Evolutionary conservation across 2,797 vertebrate genomes (phyloP).

Genomic region (Malacoctenus gilli): DNA sequence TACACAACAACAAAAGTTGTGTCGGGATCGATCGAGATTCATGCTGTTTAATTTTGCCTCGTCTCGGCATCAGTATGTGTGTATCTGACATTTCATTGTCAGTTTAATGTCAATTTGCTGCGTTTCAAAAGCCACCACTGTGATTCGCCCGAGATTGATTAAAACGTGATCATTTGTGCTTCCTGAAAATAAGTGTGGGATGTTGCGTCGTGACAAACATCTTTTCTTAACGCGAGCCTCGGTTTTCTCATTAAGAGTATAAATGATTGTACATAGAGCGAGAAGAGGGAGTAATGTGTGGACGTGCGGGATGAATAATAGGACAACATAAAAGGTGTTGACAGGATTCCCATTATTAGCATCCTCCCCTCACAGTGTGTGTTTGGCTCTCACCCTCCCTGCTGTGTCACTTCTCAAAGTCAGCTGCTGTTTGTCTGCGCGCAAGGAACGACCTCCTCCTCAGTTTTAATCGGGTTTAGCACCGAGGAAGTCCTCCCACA

Average conservation of each 20-base stretch:
- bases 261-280: constrained; percentile 1
- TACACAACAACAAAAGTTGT: background rate
- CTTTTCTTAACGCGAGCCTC: too few species aligned
- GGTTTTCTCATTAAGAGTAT: constrained; percentile 10
- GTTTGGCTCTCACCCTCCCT: constrained; percentile 21
- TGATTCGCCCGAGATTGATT: too few species aligned
- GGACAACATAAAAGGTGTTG: constrained; percentile 40
- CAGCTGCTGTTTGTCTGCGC: constrained; percentile 28
- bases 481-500: background rate
- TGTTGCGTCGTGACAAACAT: too few species aligned
- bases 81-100: background rate
- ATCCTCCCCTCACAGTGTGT: constrained; percentile 34
- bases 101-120: too few species aligned
- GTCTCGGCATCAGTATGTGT: background rate
- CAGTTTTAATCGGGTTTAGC: constrained; percentile 21
- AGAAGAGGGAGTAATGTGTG: constrained; percentile 11
- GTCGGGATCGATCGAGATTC: background rate
- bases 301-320: constrained; percentile 24
- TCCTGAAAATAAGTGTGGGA: too few species aligned
- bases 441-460: background rate
- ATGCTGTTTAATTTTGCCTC: background rate
- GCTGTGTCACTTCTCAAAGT: constrained; percentile 40
- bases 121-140: too few species aligned
- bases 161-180: too few species aligned
- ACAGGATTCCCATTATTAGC: constrained; percentile 51